Conservation (phyloP, 2,888 invertebrate species). For the Balanococcus diminutus region DNA sequence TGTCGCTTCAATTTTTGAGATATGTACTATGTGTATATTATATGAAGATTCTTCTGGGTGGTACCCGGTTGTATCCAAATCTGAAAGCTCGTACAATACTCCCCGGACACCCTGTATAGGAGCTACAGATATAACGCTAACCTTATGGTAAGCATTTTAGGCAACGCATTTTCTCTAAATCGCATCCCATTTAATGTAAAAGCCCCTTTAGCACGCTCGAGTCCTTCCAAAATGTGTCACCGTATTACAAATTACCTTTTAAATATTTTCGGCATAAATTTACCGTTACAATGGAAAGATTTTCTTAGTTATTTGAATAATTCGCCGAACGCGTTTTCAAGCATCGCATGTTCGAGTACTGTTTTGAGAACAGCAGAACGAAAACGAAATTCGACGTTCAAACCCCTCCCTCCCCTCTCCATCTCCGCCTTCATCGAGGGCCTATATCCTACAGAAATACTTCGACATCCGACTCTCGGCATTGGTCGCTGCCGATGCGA, state of each 20-base stretch:
- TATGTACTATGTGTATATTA: no score
- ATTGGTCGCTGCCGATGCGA: no score
- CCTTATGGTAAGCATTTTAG: neutral
- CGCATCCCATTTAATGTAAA: slow-evolving; percentile 28
- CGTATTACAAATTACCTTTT: slow-evolving; percentile 21
- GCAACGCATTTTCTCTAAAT: slow-evolving; percentile 12
- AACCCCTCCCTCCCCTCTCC: neutral
- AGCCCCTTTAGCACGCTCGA: slow-evolving; percentile 6
- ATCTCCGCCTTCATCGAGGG: no score
- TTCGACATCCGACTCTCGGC: no score
- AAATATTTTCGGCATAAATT: slow-evolving; percentile 25
- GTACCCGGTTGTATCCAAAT: no score
- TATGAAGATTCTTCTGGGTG: no score
- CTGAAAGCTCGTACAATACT: no score
- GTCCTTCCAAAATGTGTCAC: slow-evolving; percentile 10
- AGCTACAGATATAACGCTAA: neutral
- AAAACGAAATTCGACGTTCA: neutral
- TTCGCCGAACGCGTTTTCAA: neutral
- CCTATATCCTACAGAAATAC: no score
- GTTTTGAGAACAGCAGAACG: neutral
- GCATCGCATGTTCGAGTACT: slow-evolving; percentile 6
- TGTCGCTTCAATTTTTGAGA: no score
- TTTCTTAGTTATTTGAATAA: slow-evolving; percentile 29
- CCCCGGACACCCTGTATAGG: no score
- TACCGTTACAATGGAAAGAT: slow-evolving; percentile 16